Conservation (phyloP, 2,113 vertebrate genomes). For the Xenopus tropicalis region DNA sequence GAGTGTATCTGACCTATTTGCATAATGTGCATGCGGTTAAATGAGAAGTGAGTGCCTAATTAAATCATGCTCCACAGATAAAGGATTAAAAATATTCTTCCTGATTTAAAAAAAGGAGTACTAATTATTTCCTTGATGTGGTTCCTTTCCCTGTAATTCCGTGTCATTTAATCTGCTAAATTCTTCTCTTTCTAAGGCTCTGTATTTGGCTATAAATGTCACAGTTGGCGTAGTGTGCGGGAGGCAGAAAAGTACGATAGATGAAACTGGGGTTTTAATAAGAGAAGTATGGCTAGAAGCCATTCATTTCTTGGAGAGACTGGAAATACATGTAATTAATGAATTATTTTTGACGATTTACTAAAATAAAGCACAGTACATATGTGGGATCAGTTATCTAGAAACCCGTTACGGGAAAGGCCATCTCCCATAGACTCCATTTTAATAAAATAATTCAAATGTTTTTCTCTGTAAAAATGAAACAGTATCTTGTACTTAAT, state of each 20-base stretch:
- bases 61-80: constrained; percentile 44
- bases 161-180: constrained; percentile 41
- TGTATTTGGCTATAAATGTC: constrained; percentile 13
- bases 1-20: constrained; percentile 42
- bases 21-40: constrained; percentile 44
- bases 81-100: constrained; percentile 46
- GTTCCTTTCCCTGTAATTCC: constrained; percentile 36
- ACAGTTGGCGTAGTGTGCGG: constrained; percentile 5
- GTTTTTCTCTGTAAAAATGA: too few species aligned
- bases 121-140: constrained; percentile 44
- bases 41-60: constrained; percentile 44
- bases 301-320: too few species aligned
- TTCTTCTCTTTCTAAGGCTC: constrained; percentile 15
- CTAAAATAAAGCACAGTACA: too few species aligned
- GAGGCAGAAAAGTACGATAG: background rate
- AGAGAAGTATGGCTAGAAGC: too few species aligned
- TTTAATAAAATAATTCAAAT: too few species aligned
- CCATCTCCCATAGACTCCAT: too few species aligned
- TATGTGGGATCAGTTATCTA: too few species aligned
- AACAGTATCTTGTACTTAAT: too few species aligned
- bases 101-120: constrained; percentile 35
- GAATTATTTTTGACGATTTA: too few species aligned
- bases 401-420: too few species aligned
- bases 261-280: too few species aligned
- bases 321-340: too few species aligned